Conservation (phyloP, 2,888 invertebrate genomes). For the Idaea dimidiata region DNA sequence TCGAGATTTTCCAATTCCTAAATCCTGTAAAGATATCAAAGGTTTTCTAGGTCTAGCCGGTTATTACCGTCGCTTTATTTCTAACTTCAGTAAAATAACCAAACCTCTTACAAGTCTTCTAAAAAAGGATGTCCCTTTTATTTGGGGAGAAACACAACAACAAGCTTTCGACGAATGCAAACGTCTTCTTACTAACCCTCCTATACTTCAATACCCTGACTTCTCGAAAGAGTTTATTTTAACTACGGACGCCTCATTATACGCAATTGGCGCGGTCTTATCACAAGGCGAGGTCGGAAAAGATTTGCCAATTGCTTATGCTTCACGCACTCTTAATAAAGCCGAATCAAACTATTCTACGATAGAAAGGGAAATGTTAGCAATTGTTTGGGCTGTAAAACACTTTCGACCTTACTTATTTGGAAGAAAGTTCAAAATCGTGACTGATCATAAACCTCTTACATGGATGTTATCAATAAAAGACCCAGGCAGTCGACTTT, state of each 20-base stretch:
- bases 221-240: constrained; percentile 31
- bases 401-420: constrained; percentile 21
- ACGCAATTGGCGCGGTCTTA: constrained; percentile 27
- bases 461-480: neutral
- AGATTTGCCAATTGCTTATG: constrained; percentile 30
- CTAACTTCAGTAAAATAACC: constrained; percentile 13
- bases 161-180: constrained; percentile 29
- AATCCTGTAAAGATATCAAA: constrained; percentile 14
- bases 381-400: constrained; percentile 15
- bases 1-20: constrained; percentile 15
- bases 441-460: constrained; percentile 20
- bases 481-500: constrained; percentile 8
- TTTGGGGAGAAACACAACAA: constrained; percentile 3
- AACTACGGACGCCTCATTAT: constrained; percentile 27
- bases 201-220: constrained; percentile 44
- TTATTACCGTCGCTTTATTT: constrained; percentile 11
- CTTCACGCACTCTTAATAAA: constrained; percentile 25
- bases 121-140: constrained; percentile 14
- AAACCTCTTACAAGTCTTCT: constrained; percentile 20
- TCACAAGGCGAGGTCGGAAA: constrained; percentile 28
- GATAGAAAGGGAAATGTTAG: constrained; percentile 17
- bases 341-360: constrained; percentile 17
- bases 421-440: constrained; percentile 17
- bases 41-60: constrained; percentile 13
- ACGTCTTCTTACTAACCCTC: constrained; percentile 30